Base-by-base conservation (phyloP, 2,888 invertebrate genomes). In the Dinocampus coccinellae region DNA sequence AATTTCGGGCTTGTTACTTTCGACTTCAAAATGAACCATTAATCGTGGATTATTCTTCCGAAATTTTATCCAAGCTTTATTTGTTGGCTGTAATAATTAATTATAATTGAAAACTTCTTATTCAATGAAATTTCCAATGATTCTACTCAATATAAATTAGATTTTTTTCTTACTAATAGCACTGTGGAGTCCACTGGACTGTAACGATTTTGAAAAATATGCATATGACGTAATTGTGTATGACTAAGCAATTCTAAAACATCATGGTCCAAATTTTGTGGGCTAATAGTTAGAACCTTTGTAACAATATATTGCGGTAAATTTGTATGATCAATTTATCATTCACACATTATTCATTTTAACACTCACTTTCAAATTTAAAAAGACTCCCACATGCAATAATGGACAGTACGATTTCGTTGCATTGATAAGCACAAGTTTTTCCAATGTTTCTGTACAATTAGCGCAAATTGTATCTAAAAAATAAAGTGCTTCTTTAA, bases 221-320 rank as follows among this genome's bases (percentile, higher is more conserved):
- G 92, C 74, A 95, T 87, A 80, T 94, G 92, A 70, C 89, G 88
- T 68, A 95, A 82, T 76, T 89, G 90, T 1, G 91, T 91, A 73
- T 92, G 90, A n/a, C 92, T 92, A 53, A 95, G 83, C 58, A 94
- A 86, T 75, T 92, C 89, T 22, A 95, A 83, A 0, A 93, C 89
- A 82, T 94, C 94, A 73, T 93, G 92, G 57, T 93, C 92, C 61
- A 95, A 88, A 85, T 93, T 94, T 88, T 94, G 93, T 2, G 93
- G 93, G 76, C 93, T 92, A 69, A 93, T 90, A 4, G 90, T 89
- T 64, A 93, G 84, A 75, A 90, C 89, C 92, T 93, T 79, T 11
- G 65, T 80, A 73, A 70, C 36, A 74, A 76, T 53, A 52, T n/a
- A 26, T 29, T 10, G 11, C 29, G 10, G 52, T 60, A 1, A 33